Base-by-base conservation (phyloP, 2,888 invertebrate species). In the Drosophila koepferae region DNA sequence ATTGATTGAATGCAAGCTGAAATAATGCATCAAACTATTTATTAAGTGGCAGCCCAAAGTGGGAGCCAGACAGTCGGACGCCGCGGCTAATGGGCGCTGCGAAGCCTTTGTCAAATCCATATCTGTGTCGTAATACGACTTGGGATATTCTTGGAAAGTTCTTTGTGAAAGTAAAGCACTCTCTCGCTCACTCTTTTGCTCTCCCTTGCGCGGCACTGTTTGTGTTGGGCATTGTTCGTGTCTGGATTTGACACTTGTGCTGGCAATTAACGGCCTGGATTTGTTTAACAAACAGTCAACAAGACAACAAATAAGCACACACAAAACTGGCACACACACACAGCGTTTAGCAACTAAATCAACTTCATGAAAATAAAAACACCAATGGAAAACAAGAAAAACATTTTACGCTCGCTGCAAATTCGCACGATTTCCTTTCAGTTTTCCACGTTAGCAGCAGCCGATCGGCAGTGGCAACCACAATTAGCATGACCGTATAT, bases 261-360 rank as follows among this genome's bases (percentile, higher is more conserved):
- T 68, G 80, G 78, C 86, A 87, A 86, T 87, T 86, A 86, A 86
- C 86, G 83, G 66, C 71, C 23, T 70, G 86, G 86, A 86, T 86
- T 86, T 86, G 87, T 87, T 86, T 76, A 83, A 86, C 86, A 86
- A 87, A 86, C 87, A 85, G 82, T 59, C 73, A 74, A 84, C 84
- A 85, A 84, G 74, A 72, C 82, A 75, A 72, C 77, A 80, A 81
- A 81, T 68, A 73, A 67, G 63, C 65, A 49, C 54, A 72, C 55
- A 64, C 48, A 80, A 75, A 80, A 72, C 75, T 72, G 65, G 56
- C 65, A 70, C 63, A 72, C 18, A 63, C 20, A 66, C 34, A 68
- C 74, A 67, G 20, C 81, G 68, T 73, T 86, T 83, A 74, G 80
- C 80, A 86, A 80, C 79, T 79, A 85, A 85, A 84, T 86, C 82